Evolutionary conservation across 2,888 invertebrate genomes (phyloP).

Genomic region (Xylophagus ater): DNA sequence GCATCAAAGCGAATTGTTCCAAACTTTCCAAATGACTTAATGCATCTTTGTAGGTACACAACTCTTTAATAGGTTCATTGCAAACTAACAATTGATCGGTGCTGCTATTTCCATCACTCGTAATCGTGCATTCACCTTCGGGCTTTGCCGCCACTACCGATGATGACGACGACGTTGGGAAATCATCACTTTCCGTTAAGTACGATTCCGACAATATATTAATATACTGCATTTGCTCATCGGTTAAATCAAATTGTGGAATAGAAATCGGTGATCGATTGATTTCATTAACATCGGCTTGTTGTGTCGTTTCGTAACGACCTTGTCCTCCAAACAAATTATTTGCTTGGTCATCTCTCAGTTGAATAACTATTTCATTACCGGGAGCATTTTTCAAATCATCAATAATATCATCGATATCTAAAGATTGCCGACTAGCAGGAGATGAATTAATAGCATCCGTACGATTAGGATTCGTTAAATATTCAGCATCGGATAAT

Average conservation of each 20-base stretch:
- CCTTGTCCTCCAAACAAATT: too few relatives aligned
- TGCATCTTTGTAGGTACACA: conserved; percentile 8
- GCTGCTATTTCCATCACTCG: background rate
- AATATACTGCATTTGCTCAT: too few relatives aligned
- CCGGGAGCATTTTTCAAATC: conserved; percentile 11
- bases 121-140: background rate
- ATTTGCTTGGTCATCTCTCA: too few relatives aligned
- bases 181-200: too few relatives aligned
- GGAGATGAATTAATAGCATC: background rate
- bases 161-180: too few relatives aligned
- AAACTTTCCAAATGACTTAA: conserved; percentile 7
- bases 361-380: too few relatives aligned
- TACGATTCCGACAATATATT: too few relatives aligned
- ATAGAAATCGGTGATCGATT: too few relatives aligned
- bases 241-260: too few relatives aligned
- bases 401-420: conserved; percentile 12
- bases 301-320: too few relatives aligned
- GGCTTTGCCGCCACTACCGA: background rate
- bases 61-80: background rate
- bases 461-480: background rate
- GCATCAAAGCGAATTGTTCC: conserved; percentile 4
- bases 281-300: too few relatives aligned
- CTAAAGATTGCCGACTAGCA: too few relatives aligned
- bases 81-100: background rate
- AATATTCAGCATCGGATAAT: conserved; percentile 2